Percentiles rank a stretch among this genome's conserved stretches.
phyloP scores from a whole-genome alignment of 1,140 invertebrate species.

The Venustaconcha ellipsiformis region DNA sequence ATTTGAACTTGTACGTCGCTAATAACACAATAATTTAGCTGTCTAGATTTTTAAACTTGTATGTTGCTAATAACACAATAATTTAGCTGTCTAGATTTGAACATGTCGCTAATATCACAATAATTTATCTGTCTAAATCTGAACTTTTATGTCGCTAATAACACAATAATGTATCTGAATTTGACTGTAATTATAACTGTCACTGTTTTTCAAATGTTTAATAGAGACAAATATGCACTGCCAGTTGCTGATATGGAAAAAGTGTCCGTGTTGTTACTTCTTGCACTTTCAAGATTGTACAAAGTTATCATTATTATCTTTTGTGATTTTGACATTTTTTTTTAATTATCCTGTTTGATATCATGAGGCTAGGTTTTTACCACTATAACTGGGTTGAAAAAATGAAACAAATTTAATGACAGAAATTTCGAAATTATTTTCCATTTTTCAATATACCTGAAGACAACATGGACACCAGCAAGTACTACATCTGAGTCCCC shows the following conservation, averaged over 20 bases:
- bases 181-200: too few relatives aligned
- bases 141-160: too few relatives aligned
- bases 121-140: too few relatives aligned
- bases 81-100: too few relatives aligned
- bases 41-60: too few relatives aligned
- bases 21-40: too few relatives aligned
- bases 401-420: not conserved
- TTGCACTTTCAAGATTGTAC: not conserved
- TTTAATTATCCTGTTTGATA: not conserved
- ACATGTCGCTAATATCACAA: not conserved
- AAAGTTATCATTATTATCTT: not conserved
- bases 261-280: not conserved
- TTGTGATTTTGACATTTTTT: not conserved
- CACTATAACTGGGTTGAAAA: not conserved
- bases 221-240: too few relatives aligned
- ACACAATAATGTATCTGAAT: too few relatives aligned
- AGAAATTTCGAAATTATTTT: not conserved
- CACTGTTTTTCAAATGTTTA: too few relatives aligned
- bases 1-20: too few relatives aligned
- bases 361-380: not conserved
- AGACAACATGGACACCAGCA: constrained; percentile 89
- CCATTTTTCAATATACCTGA: constrained; percentile 73
- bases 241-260: too few relatives aligned
- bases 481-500: constrained; percentile 81
- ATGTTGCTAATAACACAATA: too few relatives aligned